Evolutionary conservation across 2,113 vertebrate species (phyloP), one percentile per base, ranked within the genome.

Genomic region (Geococcyx californianus): DNA sequence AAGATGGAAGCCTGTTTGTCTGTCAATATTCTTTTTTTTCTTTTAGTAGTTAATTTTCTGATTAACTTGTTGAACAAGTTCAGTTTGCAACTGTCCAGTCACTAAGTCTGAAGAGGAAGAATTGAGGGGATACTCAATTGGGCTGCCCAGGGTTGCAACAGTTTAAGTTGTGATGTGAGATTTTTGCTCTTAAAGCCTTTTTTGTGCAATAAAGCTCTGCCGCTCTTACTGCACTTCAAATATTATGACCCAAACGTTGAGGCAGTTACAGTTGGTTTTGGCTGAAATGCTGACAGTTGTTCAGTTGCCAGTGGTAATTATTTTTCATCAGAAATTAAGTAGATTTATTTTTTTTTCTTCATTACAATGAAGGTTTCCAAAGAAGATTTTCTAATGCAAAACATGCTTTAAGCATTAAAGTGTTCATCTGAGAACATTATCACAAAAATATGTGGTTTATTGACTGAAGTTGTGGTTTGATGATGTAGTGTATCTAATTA

Each of bases 171-270:
- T 93, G 64, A 89, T 69, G 7, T 5, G 62, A 72, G 47, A 72
- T 92, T 84, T 49, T 84, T 87, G 84, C 86, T 94, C 73, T 93
- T 70, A 72, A 75, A 78, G 66, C 76, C 94, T 86, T 84, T 16
- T 91, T 89, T 62, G 64, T 55, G 64, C 92, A 64, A 29, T 84
- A 54, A 89, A 87, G 31, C 80, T 90, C 31, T 84, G 33, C 63
- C 3, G 6, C 68, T 87, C 38, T 68, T 92, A 47, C 89, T 89
- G 68, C 64, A 52, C 76, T 92, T 93, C 7, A 78, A 2, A 36
- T 90, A 68, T 70, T 67, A 5, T 8, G 68, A 86, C 51, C 72
- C 38, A 45, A 38, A 23, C 4, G 6, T 13, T 66, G 24, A 81
- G 76, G 92, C 68, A 84, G 60, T 78, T 89, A 24, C 17, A 31